Evolutionary conservation across 2,888 invertebrate genomes (phyloP), one percentile per base, ranked within the genome.

Genomic region (Watsonalla cultraria): DNA sequence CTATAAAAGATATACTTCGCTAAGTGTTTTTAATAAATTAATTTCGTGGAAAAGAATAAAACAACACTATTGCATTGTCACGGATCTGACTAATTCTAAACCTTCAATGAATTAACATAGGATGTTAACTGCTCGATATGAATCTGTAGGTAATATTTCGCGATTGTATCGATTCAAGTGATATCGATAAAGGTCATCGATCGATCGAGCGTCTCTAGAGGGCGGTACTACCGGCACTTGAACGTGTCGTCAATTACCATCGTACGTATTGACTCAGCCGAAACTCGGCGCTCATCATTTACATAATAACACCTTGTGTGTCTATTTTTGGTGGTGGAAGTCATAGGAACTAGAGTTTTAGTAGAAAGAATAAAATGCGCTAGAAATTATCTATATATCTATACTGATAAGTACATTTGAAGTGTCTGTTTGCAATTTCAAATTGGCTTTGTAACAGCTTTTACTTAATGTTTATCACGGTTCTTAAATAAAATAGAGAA

Each of bases 271-370:
- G 89, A 89, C 88, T 90, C 84, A 86, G 85, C 81, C 87, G 83
- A 85, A 87, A 85, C 86, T 76, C 74, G 74, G 82, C 87, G 88
- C 90, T 83, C 90, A 89, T 88, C 84, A 90, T 90, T 90, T 90
- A 84, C 90, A 90, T 90, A 90, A 90, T 89, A 87, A 90, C 86
- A 89, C 86, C 88, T 88, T 87, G 82, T 82, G 70, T 69, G 69
- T 58, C 7, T 58, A 62, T 58, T 55, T 39, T 37, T 13, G 6
- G 34, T 57, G 76, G 70, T 54, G 2, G 46, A 70, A 79, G 68
- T 58, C n/a, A 66, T 46, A 58, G 58, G 66, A 55, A 45, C 48
- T 15, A 24, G 56, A 64, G 61, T 64, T 61, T n/a, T n/a, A n/a
- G n/a, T n/a, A n/a, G n/a, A n/a, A n/a, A n/a, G n/a, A n/a, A n/a